phyloP scores from a whole-genome alignment of 1,140 invertebrate species.

The Heterodera schachtii region DNA sequence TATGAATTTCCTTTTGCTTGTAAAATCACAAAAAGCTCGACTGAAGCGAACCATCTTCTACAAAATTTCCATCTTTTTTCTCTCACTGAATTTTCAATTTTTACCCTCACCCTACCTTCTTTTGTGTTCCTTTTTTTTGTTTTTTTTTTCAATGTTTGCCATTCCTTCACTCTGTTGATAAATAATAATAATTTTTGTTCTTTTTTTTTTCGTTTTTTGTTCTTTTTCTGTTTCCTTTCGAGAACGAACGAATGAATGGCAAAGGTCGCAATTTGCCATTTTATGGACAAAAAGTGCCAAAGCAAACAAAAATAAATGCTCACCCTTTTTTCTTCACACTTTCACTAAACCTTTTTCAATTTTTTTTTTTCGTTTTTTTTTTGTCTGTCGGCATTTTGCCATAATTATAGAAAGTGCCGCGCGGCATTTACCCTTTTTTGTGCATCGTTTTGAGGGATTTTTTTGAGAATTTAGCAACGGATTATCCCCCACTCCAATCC shows the following conservation, averaged over 20 bases:
- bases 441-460: not conserved
- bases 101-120: too few relatives aligned
- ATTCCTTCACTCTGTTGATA: not conserved
- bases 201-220: conserved; percentile 7
- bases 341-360: not conserved
- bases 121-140: too few relatives aligned
- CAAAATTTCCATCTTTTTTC: too few relatives aligned
- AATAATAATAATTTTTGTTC: conserved; percentile 1
- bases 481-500: not conserved
- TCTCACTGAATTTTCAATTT: too few relatives aligned
- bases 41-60: too few relatives aligned
- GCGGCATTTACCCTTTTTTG: not conserved
- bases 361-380: not conserved
- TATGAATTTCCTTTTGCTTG: too few relatives aligned
- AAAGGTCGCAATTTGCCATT: not conserved
- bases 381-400: not conserved
- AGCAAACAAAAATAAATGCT: not conserved
- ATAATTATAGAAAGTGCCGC: not conserved
- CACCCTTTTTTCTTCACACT: not conserved
- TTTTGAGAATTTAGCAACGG: not conserved
- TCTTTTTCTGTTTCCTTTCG: not conserved
- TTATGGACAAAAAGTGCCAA: too few relatives aligned
- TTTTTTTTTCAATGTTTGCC: not conserved
- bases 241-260: conserved; percentile 7
- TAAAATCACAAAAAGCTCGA: too few relatives aligned